phyloP scores from a whole-genome alignment of 2,797 vertebrate species.

The Morus bassanus region DNA sequence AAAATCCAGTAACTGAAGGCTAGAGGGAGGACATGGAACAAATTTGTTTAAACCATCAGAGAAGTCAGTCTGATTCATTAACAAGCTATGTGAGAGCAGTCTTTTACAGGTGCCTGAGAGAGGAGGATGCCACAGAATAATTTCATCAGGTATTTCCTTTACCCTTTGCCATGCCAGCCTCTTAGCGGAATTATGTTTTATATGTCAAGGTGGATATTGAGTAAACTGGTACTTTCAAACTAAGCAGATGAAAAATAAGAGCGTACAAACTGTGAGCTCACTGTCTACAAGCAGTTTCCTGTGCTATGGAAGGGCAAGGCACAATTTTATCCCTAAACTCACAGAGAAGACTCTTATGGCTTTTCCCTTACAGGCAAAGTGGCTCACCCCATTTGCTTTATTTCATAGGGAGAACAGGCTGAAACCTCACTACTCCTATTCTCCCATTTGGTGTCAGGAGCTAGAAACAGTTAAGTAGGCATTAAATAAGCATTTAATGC shows the following conservation, averaged over 20 bases:
- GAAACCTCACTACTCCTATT: not conserved
- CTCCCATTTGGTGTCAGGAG: not conserved
- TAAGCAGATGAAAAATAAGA: not conserved
- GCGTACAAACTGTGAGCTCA: not conserved
- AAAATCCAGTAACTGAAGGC: not conserved
- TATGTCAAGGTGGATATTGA: not conserved
- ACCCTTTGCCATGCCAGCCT: not conserved
- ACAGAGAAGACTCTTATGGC: not conserved
- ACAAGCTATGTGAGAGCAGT: not conserved
- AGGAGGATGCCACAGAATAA: not conserved
- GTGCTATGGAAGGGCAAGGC: not conserved
- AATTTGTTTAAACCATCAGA: not conserved
- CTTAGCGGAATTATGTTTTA: not conserved
- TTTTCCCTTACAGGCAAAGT: not conserved
- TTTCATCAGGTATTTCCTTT: not conserved
- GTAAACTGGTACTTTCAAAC: not conserved
- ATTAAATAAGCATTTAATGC: not conserved
- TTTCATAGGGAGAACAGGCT: not conserved
- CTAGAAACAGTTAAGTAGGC: not conserved
- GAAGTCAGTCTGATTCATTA: not conserved
- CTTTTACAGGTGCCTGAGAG: not conserved
- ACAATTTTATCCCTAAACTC: not conserved
- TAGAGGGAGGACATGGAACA: not conserved
- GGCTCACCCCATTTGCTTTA: not conserved
- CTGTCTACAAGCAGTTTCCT: not conserved